Evolutionary conservation across 2,888 invertebrate genomes (phyloP).

Genomic region (Sesamia inferens): DNA sequence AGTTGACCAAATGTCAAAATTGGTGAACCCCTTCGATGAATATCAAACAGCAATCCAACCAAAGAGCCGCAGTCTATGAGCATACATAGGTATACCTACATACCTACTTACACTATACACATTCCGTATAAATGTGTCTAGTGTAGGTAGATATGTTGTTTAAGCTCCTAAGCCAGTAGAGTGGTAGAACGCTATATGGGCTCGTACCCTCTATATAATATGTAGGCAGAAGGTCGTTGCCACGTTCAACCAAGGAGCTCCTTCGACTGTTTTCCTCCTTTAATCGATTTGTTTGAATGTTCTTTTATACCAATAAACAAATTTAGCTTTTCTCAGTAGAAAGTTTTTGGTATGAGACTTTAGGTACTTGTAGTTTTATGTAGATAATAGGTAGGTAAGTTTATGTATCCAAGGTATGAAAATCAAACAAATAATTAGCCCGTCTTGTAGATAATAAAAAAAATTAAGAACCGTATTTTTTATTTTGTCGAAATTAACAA

Average conservation of each 20-base stretch:
- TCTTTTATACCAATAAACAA: conserved; percentile 1
- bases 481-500: no score
- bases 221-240: conserved; percentile 17
- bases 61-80: background rate
- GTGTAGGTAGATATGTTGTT: background rate
- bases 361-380: background rate
- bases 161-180: conserved; percentile 6
- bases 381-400: no score
- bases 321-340: background rate
- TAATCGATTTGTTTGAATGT: conserved; percentile 40
- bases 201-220: background rate
- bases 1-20: background rate
- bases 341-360: background rate
- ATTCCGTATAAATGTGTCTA: no score
- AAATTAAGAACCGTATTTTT: no score
- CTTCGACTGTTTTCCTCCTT: conserved; percentile 49
- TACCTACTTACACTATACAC: no score
- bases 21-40: background rate
- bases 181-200: background rate
- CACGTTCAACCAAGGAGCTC: conserved; percentile 26
- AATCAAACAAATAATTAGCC: no score
- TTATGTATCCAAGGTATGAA: no score
- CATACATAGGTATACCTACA: background rate
- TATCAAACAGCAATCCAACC: conserved; percentile 6
- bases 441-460: no score